Evolutionary conservation across 2,113 vertebrate species (phyloP), one percentile per base, ranked within the genome.

Genomic region (Nibea albiflora): DNA sequence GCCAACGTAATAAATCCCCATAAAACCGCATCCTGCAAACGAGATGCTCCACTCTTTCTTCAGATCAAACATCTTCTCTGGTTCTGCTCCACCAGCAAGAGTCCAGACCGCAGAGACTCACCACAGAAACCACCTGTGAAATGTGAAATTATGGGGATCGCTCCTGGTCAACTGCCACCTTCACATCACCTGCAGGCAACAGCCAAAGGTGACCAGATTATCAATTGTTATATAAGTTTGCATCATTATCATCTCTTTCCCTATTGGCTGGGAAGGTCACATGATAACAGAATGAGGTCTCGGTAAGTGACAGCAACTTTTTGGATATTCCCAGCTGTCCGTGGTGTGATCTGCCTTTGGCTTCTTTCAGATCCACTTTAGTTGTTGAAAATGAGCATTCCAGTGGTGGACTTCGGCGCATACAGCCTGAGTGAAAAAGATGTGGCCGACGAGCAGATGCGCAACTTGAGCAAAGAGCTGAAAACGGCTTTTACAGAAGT

Each of bases 1-100:
- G 4, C 97, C 96, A 11, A 97, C 17, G 79, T 96, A 94, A 68
- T 98, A 98, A 69, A 95, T 91, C 12, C 94, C 95, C 90, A 98
- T 87, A 88, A 98, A 98, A 12, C 97, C 96, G 86, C 97, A 97
- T 76, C 96, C 97, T 3, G 93, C 90, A 73, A 97, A 97, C 1
- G 96, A 97, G 70, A 98, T 87, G 91, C 90, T 96, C 97, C 96
- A 97, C 53, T 94, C 94, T 39, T 85, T 84, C 76, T 93, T 76
- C 9, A 85, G 53, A 65, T 95, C 92, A 54, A 90, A 81, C 96
- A 97, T 97, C 20, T 22, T 79, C 9, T 35, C 64, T 39, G 12
- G 39, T 22, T 9, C 50, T 4, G 46, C 5, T 44, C 22, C 20
- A 54, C 12, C 26, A 22, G 19, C 26, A 17, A 46, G 22, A 42